Percentiles rank a stretch among this genome's conserved stretches.
phyloP scores from a whole-genome alignment of 2,888 invertebrate genomes.

The Caradrina clavipalpis region DNA sequence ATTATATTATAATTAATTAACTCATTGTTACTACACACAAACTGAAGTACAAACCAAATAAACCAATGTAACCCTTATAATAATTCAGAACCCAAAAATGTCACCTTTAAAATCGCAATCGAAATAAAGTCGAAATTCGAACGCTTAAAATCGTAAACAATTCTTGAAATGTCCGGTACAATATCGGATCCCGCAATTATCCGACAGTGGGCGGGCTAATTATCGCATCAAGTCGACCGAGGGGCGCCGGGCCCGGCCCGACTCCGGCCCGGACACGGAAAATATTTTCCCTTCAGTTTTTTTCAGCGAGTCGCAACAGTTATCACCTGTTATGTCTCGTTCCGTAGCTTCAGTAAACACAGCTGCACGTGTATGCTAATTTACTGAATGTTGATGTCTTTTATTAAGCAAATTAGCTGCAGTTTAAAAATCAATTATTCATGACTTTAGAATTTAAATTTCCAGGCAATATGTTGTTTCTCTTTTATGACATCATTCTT shows the following conservation, averaged over 20 bases:
- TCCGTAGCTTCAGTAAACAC: constrained; percentile 40
- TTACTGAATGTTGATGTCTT: constrained; percentile 8
- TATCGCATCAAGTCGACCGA: constrained; percentile 74
- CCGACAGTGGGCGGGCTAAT: constrained; percentile 75
- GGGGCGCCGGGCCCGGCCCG: constrained; percentile 37
- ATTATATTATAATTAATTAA: background rate
- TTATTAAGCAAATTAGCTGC: constrained; percentile 5
- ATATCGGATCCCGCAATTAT: constrained; percentile 76
- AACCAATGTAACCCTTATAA: background rate
- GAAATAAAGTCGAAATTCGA: constrained; percentile 50
- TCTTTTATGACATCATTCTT: background rate
- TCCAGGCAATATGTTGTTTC: background rate
- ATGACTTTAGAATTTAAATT: background rate
- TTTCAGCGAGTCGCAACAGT: constrained; percentile 24
- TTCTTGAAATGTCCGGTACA: constrained; percentile 66
- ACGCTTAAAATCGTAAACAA: constrained; percentile 59
- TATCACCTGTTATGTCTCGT: constrained; percentile 47
- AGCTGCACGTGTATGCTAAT: constrained; percentile 34
- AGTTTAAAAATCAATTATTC: constrained; percentile 1
- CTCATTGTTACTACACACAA: background rate
- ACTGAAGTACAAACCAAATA: background rate
- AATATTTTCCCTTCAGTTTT: constrained; percentile 50
- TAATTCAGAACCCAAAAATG: constrained; percentile 6
- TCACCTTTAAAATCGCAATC: constrained; percentile 16
- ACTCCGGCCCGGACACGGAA: constrained; percentile 40